Conservation (phyloP, 2,888 invertebrate species). For the Tachina fera region DNA sequence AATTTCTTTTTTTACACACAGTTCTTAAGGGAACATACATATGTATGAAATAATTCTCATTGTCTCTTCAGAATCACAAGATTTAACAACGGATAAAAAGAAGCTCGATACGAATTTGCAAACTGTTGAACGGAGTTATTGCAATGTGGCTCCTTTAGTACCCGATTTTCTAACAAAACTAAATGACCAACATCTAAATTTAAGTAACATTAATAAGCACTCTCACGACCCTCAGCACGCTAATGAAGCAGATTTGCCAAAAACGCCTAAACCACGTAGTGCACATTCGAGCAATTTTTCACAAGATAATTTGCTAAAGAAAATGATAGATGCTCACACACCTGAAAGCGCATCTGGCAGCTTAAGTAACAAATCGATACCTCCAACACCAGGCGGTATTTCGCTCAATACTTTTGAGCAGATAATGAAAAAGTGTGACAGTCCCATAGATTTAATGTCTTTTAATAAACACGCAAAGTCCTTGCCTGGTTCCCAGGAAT, state of each 20-base stretch:
- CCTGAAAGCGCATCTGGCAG: conserved; percentile 60
- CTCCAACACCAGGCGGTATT: conserved; percentile 67
- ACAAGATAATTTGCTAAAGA: conserved; percentile 66
- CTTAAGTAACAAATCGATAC: conserved; percentile 64
- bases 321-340: conserved; percentile 54
- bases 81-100: conserved; percentile 67
- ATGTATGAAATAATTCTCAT: not conserved
- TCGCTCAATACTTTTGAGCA: conserved; percentile 66
- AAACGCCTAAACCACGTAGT: conserved; percentile 65
- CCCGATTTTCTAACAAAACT: conserved; percentile 75
- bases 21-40: not conserved
- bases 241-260: conserved; percentile 57
- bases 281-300: conserved; percentile 56
- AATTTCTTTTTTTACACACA: too few species aligned
- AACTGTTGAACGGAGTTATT: conserved; percentile 77
- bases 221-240: conserved; percentile 18
- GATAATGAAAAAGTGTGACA: conserved; percentile 65
- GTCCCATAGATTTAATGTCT: conserved; percentile 55
- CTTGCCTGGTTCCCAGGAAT: conserved; percentile 31
- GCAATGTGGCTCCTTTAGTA: conserved; percentile 81
- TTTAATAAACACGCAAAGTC: conserved; percentile 55
- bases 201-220: conserved; percentile 1
- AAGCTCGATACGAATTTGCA: conserved; percentile 47
- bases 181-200: conserved; percentile 29
- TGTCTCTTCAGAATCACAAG: conserved; percentile 55